Base-by-base conservation (phyloP, 2,113 vertebrate genomes). In the Melanotaenia duboulayi region DNA sequence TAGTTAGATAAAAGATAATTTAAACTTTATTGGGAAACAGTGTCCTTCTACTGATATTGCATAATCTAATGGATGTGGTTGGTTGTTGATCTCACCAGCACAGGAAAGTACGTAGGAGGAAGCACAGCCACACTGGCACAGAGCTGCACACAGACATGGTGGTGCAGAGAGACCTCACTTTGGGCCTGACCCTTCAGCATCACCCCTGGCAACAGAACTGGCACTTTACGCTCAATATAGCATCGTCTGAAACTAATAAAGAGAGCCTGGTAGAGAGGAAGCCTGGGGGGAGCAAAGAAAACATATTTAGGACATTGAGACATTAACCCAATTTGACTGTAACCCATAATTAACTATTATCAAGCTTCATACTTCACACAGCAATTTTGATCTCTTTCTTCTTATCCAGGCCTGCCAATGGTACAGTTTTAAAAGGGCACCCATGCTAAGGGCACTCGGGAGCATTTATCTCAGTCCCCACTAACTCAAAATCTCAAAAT, bases 131-230 rank as follows among this genome's bases (percentile, higher is more conserved):
- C 94, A 58, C 93, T 96, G 50, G 95, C 87, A 74, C 96, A 98
- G 44, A 99, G 85, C 6, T 95, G 96, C 69, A 96, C 91, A 65
- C 96, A 98, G 22, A 96, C 73, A 1, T 97, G 94, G 50, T 95
- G 95, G 79, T 99, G 96, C 35, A 99, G 90, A 23, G 95, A 94
- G 87, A 96, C 84, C 16, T 88, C 80, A 49, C 65, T 81, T 71
- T 93, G 90, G 14, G 93, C 87, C 63, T 96, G 95, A 49, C 95
- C 96, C 3, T 89, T 89, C 46, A 89, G 79, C 87, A 92, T 88
- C 51, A 94, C 90, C 52, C 92, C 95, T 12, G 94, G 95, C 80
- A 97, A 78, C 65, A 80, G 75, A 60, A 96, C 93, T 0, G 97
- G 96, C 0, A 95, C 74, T 52, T 91, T 93, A 2, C 97, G 94